A percentile compares a stretch with the other conserved stretches of the same genome.
phyloP scores from a whole-genome alignment of 2,113 vertebrate species.

The Callionymus lyra region DNA sequence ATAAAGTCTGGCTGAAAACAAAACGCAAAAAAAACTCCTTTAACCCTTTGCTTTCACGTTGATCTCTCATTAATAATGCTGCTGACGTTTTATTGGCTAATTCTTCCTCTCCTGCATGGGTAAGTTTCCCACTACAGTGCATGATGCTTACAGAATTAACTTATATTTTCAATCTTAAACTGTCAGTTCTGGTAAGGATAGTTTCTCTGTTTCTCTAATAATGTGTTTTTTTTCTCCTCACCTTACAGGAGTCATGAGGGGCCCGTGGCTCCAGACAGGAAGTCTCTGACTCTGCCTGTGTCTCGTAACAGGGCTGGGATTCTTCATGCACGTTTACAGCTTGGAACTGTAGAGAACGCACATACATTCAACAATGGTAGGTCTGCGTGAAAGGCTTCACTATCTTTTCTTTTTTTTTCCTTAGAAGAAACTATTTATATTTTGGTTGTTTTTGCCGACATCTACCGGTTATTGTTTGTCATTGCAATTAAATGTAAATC shows the following conservation, averaged over 20 bases:
- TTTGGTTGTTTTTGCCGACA: too few relatives aligned
- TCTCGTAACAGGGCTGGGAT: conserved; percentile 97
- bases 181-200: conserved; percentile 51
- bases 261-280: conserved; percentile 86
- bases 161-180: conserved; percentile 57
- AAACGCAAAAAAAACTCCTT: conserved; percentile 56
- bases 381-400: neutral
- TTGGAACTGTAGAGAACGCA: conserved; percentile 88
- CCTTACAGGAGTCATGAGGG: conserved; percentile 88
- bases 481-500: too few relatives aligned
- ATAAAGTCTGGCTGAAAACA: neutral
- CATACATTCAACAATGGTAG: conserved; percentile 97
- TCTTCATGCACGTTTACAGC: conserved; percentile 90
- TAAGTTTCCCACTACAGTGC: conserved; percentile 62
- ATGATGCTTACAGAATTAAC: conserved; percentile 5
- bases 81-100: conserved; percentile 77
- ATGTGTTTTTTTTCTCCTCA: conserved; percentile 54
- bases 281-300: conserved; percentile 96
- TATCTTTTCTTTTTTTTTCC: too few relatives aligned
- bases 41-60: conserved; percentile 69
- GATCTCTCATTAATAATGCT: conserved; percentile 79
- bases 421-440: too few relatives aligned
- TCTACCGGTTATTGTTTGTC: too few relatives aligned
- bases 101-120: conserved; percentile 76
- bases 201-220: neutral